Percentiles rank a stretch among this genome's conserved stretches.
Evolutionary conservation across 2,113 vertebrate species (phyloP).

Genomic region (Nothoprocta perdicaria): DNA sequence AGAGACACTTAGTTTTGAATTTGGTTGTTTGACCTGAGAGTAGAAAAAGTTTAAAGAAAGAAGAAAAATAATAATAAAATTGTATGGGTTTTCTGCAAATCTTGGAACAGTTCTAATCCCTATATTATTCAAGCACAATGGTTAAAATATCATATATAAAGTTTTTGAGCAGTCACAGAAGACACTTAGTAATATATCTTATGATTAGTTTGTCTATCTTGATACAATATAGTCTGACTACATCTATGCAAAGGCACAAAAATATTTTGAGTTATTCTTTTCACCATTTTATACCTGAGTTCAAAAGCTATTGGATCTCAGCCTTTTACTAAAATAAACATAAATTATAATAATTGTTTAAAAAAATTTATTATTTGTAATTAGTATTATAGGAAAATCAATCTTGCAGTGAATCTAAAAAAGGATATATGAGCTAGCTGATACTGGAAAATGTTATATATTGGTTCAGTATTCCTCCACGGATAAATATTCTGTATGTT

Average conservation of each 20-base stretch:
- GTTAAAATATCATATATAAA: neutral
- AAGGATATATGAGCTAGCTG: fast-evolving
- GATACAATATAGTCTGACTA: neutral
- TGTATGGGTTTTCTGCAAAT: neutral
- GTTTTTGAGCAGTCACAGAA: neutral
- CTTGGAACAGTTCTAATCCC: neutral
- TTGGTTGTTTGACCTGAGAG: neutral
- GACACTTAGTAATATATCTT: fast-evolving
- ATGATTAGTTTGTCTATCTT: neutral
- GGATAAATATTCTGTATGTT: neutral
- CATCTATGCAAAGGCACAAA: neutral
- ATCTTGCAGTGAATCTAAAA: no score
- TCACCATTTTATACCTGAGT: neutral
- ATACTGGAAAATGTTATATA: neutral
- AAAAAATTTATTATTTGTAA: no score
- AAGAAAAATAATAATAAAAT: neutral
- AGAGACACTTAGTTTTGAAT: neutral
- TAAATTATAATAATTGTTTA: neutral
- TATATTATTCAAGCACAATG: neutral
- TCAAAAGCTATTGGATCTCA: neutral
- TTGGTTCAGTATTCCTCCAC: neutral
- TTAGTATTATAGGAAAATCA: neutral
- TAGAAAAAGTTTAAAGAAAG: neutral
- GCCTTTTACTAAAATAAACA: neutral
- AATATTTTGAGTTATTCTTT: neutral